Evolutionary conservation across 2,797 vertebrate species (phyloP).

Genomic region (Trematocara caparti): DNA sequence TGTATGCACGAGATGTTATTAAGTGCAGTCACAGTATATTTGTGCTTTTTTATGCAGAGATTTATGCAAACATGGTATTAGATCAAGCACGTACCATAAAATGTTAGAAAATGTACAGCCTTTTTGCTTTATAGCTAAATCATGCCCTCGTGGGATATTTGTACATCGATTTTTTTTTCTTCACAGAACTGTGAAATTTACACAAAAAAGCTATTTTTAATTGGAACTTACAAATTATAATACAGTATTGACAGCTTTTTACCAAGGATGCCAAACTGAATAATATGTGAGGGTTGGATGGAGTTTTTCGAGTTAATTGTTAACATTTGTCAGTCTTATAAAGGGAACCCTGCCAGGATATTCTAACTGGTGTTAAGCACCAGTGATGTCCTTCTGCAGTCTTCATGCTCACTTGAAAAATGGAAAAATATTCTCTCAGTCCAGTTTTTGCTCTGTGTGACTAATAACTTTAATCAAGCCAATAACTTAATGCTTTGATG

Average conservation of each 20-base stretch:
- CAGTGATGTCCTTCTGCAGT: not conserved
- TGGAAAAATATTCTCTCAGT: conserved; percentile 14
- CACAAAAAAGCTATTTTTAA: not conserved
- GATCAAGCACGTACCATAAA: not conserved
- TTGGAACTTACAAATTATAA: not conserved
- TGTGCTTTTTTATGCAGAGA: not conserved
- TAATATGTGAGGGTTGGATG: not conserved
- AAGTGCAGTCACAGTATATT: not conserved
- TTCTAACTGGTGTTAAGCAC: not conserved
- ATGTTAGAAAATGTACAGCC: not conserved
- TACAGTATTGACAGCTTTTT: not conserved
- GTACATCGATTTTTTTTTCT: not conserved
- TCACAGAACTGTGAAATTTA: not conserved
- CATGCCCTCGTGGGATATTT: not conserved
- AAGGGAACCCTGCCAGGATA: not conserved
- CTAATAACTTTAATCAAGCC: conserved; percentile 76
- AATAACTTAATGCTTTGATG: conserved; percentile 76
- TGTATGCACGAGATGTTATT: not conserved
- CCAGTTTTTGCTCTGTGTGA: conserved; percentile 42
- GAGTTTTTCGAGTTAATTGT: not conserved
- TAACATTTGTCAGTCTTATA: not conserved
- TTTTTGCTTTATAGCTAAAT: not conserved
- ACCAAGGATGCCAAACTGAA: not conserved
- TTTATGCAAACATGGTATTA: not conserved
- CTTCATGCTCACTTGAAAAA: conserved; percentile 20